These are phyloP conservation scores for Chaetodon auriga DNA, from an alignment of 2,113 vertebrate species.

Conservation along the genomic window DNA sequence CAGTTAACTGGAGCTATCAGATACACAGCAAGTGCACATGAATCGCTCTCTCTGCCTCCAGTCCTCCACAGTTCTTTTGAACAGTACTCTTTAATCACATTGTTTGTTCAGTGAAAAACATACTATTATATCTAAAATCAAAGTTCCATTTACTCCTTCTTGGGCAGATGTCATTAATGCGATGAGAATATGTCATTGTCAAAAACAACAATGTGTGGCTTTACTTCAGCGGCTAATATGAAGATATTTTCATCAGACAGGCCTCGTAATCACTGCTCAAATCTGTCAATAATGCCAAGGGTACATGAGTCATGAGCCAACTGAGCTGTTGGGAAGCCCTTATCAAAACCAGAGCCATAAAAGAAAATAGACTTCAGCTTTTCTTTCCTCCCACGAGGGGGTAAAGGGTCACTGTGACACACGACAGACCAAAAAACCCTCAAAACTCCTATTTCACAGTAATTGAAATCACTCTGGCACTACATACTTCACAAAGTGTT, in stretches of 20 bases:
- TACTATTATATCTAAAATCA: neutral
- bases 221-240: neutral
- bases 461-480: no score
- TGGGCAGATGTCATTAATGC: neutral
- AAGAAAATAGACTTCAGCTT: neutral
- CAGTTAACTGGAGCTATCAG: slow-evolving; percentile 60
- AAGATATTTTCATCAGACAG: neutral
- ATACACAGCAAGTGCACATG: slow-evolving; percentile 32
- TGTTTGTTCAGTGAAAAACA: neutral
- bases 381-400: neutral
- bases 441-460: no score
- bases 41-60: neutral
- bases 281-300: neutral
- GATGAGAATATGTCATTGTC: neutral
- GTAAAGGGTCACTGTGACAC: neutral
- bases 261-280: neutral
- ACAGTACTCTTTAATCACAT: neutral
- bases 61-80: neutral
- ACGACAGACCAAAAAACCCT: no score
- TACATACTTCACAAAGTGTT: no score
- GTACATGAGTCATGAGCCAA: neutral
- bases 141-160: neutral
- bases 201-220: neutral
- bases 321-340: neutral
- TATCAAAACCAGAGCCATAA: neutral